phyloP scores from a whole-genome alignment of 2,888 invertebrate species.

The Vanessa cardui region DNA sequence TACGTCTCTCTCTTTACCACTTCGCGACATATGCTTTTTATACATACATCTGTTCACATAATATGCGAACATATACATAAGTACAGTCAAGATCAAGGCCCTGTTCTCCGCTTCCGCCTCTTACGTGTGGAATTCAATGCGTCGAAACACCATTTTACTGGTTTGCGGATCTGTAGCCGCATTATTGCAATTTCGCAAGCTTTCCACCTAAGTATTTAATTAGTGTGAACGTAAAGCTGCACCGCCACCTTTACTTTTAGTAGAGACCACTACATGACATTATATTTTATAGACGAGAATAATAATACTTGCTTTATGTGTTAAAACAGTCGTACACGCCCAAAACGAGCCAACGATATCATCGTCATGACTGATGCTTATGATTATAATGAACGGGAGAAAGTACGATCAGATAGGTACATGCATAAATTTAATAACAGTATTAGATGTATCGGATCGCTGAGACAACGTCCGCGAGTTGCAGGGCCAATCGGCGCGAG shows the following conservation, averaged over 20 bases:
- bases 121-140: conserved; percentile 62
- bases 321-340: conserved; percentile 58
- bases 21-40: conserved; percentile 60
- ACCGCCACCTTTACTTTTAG: conserved; percentile 26
- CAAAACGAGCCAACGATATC: conserved; percentile 60
- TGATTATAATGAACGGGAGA: conserved; percentile 70
- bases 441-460: conserved; percentile 77
- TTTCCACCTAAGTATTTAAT: conserved; percentile 47
- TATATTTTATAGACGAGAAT: conserved; percentile 20
- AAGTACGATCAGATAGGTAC: conserved; percentile 65
- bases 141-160: conserved; percentile 51
- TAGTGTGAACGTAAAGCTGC: conserved; percentile 36
- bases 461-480: conserved; percentile 67
- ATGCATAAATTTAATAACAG: conserved; percentile 77
- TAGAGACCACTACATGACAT: conserved; percentile 10
- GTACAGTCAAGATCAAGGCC: conserved; percentile 71
- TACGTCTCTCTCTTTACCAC: conserved; percentile 53
- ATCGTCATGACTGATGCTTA: conserved; percentile 67
- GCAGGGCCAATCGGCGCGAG: conserved; percentile 67
- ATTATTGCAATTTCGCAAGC: conserved; percentile 50
- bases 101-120: conserved; percentile 70
- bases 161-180: conserved; percentile 53
- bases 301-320: conserved; percentile 44
- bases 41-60: conserved; percentile 50
- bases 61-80: conserved; percentile 31